Percentiles rank a stretch among this genome's conserved stretches.
Conservation (phyloP, 2,113 vertebrate genomes). For the Laterallus jamaicensis region DNA sequence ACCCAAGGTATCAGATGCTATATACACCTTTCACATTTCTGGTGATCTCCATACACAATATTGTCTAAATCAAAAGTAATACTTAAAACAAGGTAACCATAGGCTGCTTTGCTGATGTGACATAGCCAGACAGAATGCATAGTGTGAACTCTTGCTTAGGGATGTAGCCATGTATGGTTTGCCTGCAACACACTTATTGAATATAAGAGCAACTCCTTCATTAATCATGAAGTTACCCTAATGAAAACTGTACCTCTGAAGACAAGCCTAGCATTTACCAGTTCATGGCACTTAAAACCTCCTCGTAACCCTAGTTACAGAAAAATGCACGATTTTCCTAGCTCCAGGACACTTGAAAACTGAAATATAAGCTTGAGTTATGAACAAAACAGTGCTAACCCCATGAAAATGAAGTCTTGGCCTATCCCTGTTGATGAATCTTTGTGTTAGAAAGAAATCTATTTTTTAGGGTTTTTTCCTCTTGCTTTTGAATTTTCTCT, state of each 20-base stretch:
- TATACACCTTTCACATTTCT: neutral
- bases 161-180: neutral
- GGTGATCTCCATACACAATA: neutral
- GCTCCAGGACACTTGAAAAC: neutral
- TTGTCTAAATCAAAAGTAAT: neutral
- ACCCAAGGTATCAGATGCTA: neutral
- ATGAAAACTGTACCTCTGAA: neutral
- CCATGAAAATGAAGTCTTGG: neutral
- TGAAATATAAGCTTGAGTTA: neutral
- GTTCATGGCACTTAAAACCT: neutral
- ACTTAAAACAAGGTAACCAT: neutral
- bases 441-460: neutral
- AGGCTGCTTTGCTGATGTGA: too few relatives aligned
- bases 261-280: neutral
- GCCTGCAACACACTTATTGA: neutral
- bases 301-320: neutral
- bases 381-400: neutral
- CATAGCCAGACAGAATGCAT: fast-evolving
- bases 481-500: neutral
- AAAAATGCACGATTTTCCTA: neutral
- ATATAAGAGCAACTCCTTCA: neutral
- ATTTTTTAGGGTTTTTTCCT: neutral
- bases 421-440: neutral
- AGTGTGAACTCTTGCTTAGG: neutral
- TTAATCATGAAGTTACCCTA: neutral